Evolutionary conservation across 2,888 invertebrate species (phyloP).

Genomic region (Mycogona germanica): DNA sequence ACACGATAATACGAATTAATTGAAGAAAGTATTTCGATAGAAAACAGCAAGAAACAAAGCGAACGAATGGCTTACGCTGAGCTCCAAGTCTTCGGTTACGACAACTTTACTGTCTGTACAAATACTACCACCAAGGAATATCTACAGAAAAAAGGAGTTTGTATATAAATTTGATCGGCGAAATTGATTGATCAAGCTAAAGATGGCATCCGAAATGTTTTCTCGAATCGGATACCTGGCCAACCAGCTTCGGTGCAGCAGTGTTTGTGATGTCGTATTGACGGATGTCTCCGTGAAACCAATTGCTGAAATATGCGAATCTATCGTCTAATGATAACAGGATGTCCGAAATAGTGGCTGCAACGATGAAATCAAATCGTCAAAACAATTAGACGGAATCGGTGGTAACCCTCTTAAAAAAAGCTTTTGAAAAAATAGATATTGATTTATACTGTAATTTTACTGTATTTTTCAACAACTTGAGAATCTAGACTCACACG

Average conservation of each 20-base stretch:
- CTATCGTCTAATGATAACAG: slow-evolving; percentile 87
- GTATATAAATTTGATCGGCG: too few relatives aligned
- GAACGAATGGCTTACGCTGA: slow-evolving; percentile 41
- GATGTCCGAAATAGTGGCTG: slow-evolving; percentile 86
- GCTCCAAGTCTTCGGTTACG: slow-evolving; percentile 60
- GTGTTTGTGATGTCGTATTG: slow-evolving; percentile 87
- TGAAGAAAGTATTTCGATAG: too few relatives aligned
- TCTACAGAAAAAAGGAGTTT: slow-evolving; percentile 26
- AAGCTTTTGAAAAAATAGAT: too few relatives aligned
- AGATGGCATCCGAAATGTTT: background rate
- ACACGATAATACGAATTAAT: too few relatives aligned
- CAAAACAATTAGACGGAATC: too few relatives aligned
- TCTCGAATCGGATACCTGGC: slow-evolving; percentile 44
- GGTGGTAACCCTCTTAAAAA: too few relatives aligned
- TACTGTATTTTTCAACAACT: too few relatives aligned
- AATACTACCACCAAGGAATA: slow-evolving; percentile 70
- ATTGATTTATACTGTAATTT: too few relatives aligned
- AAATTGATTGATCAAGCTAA: too few relatives aligned
- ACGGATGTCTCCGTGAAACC: slow-evolving; percentile 85
- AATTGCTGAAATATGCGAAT: slow-evolving; percentile 79
- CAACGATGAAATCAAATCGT: too few relatives aligned
- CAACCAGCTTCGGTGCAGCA: slow-evolving; percentile 58
- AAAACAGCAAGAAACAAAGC: too few relatives aligned
- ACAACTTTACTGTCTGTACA: slow-evolving; percentile 54
- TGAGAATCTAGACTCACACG: too few relatives aligned